phyloP scores from a whole-genome alignment of 2,888 invertebrate species.

The Leptinotarsa rubiginosa region DNA sequence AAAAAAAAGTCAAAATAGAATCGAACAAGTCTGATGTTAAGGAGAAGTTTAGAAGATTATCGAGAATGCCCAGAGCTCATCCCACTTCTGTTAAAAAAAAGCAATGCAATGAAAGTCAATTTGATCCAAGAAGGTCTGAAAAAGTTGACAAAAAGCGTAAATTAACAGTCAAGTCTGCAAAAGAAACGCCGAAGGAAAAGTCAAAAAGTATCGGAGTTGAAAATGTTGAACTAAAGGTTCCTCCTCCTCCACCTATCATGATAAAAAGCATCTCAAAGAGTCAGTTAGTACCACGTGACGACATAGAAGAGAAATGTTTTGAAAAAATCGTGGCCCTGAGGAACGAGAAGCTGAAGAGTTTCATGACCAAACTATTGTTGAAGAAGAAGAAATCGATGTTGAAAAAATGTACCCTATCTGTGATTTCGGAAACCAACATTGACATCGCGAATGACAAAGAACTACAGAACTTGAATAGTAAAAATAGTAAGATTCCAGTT shows the following conservation, averaged over 20 bases:
- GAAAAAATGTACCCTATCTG: slow-evolving; percentile 18
- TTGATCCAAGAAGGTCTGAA: background rate
- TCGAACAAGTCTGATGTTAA: background rate
- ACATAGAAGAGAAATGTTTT: slow-evolving; percentile 21
- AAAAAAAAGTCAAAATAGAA: slow-evolving; percentile 8
- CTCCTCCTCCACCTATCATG: background rate
- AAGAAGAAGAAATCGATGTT: slow-evolving; percentile 28
- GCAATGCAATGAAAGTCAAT: background rate
- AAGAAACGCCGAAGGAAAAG: background rate
- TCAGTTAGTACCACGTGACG: background rate
- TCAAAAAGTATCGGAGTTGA: background rate
- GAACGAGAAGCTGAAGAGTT: slow-evolving; percentile 29
- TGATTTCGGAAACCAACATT: slow-evolving; percentile 22
- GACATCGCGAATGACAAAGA: background rate
- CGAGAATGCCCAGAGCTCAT: too few species aligned
- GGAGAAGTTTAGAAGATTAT: background rate
- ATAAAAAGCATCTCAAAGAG: background rate
- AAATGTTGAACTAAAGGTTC: background rate
- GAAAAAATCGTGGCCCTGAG: slow-evolving; percentile 23
- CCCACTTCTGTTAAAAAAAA: background rate
- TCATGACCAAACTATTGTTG: slow-evolving; percentile 36
- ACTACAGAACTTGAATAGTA: background rate
- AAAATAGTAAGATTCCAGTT: background rate
- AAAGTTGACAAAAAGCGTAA: background rate
- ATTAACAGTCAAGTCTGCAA: too few species aligned